Conservation (phyloP, 2,797 vertebrate genomes). For the Channa striata region DNA sequence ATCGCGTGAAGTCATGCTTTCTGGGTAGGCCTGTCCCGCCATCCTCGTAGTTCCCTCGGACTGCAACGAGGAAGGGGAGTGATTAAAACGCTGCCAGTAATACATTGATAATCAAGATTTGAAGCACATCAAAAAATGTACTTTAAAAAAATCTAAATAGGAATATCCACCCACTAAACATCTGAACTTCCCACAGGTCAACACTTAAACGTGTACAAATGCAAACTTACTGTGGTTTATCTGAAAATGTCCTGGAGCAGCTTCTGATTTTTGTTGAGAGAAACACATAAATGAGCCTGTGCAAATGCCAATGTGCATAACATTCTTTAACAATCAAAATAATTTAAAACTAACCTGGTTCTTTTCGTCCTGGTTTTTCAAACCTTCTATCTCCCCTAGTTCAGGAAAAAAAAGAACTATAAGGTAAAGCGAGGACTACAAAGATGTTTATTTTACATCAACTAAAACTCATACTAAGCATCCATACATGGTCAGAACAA, state of each 20-base stretch:
- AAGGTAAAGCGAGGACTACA: neutral
- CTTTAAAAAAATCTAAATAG: no score
- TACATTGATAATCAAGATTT: neutral
- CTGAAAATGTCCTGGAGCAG: conserved; percentile 83
- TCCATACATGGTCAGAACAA: neutral
- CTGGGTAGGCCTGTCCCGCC: conserved; percentile 84
- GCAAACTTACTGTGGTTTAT: conserved; percentile 85
- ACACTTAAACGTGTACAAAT: conserved; percentile 3
- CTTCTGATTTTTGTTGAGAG: conserved; percentile 67
- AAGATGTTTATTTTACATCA: neutral
- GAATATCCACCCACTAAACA: neutral
- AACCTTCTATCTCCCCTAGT: conserved; percentile 96
- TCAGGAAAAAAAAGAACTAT: conserved; percentile 34
- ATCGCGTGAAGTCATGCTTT: conserved; percentile 97
- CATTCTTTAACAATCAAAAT: conserved; percentile 30
- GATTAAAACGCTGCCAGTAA: neutral
- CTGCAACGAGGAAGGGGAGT: conserved; percentile 70
- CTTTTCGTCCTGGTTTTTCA: conserved; percentile 99
- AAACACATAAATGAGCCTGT: conserved; percentile 29
- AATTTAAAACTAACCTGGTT: conserved; percentile 89
- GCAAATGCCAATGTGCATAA: conserved; percentile 13
- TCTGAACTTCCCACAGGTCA: neutral
- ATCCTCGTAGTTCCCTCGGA: conserved; percentile 95
- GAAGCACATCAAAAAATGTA: neutral
- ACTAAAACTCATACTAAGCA: neutral